Conservation (phyloP, 2,888 invertebrate genomes). For the Sarcophaga variegata region DNA sequence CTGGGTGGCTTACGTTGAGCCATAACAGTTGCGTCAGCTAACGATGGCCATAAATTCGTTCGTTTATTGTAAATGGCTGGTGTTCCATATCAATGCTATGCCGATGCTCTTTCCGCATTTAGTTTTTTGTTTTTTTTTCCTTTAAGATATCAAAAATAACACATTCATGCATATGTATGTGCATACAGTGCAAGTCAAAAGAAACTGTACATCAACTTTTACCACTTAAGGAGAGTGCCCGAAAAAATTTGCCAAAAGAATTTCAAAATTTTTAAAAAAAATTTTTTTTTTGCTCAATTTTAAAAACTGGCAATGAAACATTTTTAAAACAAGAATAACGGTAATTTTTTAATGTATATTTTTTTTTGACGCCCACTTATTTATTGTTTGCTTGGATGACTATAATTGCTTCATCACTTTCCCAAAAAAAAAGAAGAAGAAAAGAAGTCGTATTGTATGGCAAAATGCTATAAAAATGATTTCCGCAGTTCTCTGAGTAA, state of each 20-base stretch:
- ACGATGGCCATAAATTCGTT: background rate
- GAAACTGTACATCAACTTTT: no score
- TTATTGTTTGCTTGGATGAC: constrained; percentile 47
- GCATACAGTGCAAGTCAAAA: no score
- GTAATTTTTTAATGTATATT: background rate
- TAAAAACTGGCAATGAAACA: no score
- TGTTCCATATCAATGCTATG: background rate
- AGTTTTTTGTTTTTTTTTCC: no score
- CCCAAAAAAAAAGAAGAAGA: constrained; percentile 42
- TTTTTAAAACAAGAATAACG: no score
- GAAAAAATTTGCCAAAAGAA: no score
- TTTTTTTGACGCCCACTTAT: constrained; percentile 3
- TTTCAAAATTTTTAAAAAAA: no score
- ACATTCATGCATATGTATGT: no score
- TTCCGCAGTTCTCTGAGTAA: constrained; percentile 61
- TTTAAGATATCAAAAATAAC: no score
- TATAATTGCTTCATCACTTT: constrained; percentile 53
- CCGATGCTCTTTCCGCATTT: no score
- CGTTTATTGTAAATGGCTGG: background rate
- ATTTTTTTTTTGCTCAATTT: no score
- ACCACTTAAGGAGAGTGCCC: no score
- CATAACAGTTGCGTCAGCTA: background rate
- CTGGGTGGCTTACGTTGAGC: background rate
- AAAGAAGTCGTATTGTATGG: background rate
- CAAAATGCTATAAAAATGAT: constrained; percentile 65